A percentile compares a stretch with the other conserved stretches of the same genome.
Evolutionary conservation across 1,140 invertebrate species (phyloP).

Genomic region (Drosophila obscura): DNA sequence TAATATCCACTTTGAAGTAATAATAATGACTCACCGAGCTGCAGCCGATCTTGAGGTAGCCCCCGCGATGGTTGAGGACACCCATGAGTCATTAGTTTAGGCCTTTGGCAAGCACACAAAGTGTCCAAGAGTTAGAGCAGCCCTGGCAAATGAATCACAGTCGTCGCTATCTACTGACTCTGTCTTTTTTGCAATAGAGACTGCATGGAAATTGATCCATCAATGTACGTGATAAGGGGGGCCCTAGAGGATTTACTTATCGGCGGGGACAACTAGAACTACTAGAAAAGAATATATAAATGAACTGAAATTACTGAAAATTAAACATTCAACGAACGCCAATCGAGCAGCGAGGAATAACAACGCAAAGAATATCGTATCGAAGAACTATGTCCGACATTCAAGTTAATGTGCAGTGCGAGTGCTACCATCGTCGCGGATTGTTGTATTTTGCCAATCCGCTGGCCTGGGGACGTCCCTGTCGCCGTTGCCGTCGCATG

Average conservation of each 20-base stretch:
- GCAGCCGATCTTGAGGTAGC: background rate
- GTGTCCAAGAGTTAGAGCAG: background rate
- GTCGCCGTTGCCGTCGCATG: conserved; percentile 62
- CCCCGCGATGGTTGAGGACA: background rate
- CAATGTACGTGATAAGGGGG: background rate
- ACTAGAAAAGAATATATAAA: conserved; percentile 11
- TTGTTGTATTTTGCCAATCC: conserved; percentile 26
- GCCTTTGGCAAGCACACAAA: background rate
- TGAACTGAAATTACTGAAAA: background rate
- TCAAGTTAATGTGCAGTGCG: conserved; percentile 54
- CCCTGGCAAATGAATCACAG: conserved; percentile 7
- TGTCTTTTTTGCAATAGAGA: background rate
- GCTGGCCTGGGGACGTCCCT: conserved; percentile 58
- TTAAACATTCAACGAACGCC: conserved; percentile 4
- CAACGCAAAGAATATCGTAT: background rate
- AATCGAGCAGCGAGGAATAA: background rate
- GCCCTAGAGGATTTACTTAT: conserved; percentile 9
- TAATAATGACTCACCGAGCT: conserved; percentile 3
- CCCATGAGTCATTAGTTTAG: conserved; percentile 1
- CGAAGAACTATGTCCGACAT: conserved; percentile 16
- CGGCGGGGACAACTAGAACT: background rate
- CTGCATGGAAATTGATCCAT: conserved; percentile 8
- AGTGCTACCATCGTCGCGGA: conserved; percentile 58
- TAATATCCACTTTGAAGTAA: background rate
- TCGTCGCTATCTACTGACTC: too few species aligned